Conservation (phyloP, 2,888 invertebrate species). For the Nymphalis urticae region DNA sequence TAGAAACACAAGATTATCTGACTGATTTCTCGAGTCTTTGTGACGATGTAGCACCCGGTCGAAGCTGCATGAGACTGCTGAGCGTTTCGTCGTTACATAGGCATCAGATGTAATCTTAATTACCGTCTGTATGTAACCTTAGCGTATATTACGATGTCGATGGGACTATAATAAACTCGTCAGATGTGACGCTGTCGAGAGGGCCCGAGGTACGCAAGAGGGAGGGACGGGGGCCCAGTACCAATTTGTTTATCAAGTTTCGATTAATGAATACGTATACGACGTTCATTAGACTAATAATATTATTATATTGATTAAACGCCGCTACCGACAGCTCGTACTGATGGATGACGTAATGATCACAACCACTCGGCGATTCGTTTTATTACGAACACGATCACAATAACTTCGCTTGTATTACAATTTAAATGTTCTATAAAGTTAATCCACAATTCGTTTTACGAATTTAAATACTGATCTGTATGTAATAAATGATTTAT, state of each 20-base stretch:
- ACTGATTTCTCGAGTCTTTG: too few species aligned
- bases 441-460: too few species aligned
- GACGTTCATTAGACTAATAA: slow-evolving; percentile 25
- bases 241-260: slow-evolving; percentile 29
- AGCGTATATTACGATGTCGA: slow-evolving; percentile 13
- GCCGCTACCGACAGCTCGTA: slow-evolving; percentile 6
- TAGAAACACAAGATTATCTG: too few species aligned
- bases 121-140: slow-evolving; percentile 8
- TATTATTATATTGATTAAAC: slow-evolving; percentile 26
- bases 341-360: background rate
- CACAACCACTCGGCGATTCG: background rate
- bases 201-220: background rate
- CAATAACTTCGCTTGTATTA: too few species aligned
- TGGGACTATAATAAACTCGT: slow-evolving; percentile 20
- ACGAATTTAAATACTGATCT: too few species aligned
- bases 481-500: too few species aligned
- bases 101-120: background rate
- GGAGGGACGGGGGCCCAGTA: background rate
- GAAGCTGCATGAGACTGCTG: too few species aligned
- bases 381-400: background rate
- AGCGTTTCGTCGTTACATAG: too few species aligned
- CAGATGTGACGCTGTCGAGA: slow-evolving; percentile 21
- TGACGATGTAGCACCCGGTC: too few species aligned
- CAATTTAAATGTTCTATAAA: too few species aligned
- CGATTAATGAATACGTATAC: slow-evolving; percentile 25